A percentile compares a stretch with the other conserved stretches of the same genome.
Evolutionary conservation across 2,888 invertebrate species (phyloP).

Genomic region (Drosophila emarginata): DNA sequence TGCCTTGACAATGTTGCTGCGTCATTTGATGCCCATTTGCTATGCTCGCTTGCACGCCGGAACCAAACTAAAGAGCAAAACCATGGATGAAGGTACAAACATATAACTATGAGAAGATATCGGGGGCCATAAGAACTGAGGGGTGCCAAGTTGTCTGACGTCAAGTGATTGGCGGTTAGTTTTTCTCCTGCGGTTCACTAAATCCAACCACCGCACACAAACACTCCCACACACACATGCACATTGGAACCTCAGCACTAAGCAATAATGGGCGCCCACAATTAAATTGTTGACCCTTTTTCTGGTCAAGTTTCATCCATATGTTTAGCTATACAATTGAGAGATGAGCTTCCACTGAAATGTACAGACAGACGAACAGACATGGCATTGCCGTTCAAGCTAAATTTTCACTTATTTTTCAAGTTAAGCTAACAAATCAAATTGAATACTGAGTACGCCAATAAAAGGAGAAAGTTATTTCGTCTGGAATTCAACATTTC

Average conservation of each 20-base stretch:
- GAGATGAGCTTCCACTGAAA: too few species aligned
- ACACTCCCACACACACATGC: too few species aligned
- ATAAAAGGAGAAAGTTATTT: too few species aligned
- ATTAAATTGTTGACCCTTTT: slow-evolving; percentile 5
- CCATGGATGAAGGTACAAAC: neutral
- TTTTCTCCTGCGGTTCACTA: neutral
- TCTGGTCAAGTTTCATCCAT: neutral
- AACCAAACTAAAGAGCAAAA: slow-evolving; percentile 13
- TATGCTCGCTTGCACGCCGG: slow-evolving; percentile 35
- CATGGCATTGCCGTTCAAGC: neutral
- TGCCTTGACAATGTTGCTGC: slow-evolving; percentile 74
- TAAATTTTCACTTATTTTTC: too few species aligned
- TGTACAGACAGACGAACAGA: neutral
- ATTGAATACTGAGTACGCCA: too few species aligned
- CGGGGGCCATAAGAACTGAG: neutral
- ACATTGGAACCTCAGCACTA: neutral
- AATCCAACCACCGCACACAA: neutral
- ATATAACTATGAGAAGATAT: neutral
- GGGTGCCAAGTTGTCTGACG: slow-evolving; percentile 5
- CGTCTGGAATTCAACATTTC: too few species aligned
- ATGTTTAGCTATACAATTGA: neutral
- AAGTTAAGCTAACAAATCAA: too few species aligned
- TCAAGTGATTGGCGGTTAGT: slow-evolving; percentile 7
- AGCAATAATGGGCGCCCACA: neutral
- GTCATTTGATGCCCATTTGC: slow-evolving; percentile 71